These are phyloP conservation scores for Hylaeus volcanicus DNA, from an alignment of 1,140 invertebrate species.

Conservation along the genomic window DNA sequence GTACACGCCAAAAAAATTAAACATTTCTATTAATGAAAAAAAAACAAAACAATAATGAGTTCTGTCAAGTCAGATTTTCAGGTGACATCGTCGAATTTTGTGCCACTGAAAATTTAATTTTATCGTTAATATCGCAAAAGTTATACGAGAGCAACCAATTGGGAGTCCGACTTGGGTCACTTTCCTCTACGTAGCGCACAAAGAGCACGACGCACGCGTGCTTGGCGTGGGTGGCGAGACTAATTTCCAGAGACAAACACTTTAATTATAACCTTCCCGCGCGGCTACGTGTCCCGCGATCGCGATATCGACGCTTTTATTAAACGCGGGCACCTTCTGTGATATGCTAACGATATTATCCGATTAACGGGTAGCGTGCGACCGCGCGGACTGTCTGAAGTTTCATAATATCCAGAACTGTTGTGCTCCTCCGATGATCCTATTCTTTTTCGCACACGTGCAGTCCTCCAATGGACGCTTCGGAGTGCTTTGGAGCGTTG, in stretches of 20 bases:
- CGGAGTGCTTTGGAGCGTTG: background rate
- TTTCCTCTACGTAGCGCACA: background rate
- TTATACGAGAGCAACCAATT: no score
- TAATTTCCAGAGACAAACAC: slow-evolving; percentile 60
- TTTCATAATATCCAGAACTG: background rate
- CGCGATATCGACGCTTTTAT: slow-evolving; percentile 55
- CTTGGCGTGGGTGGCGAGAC: slow-evolving; percentile 15
- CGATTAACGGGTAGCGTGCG: slow-evolving; percentile 21
- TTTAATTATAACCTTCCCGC: slow-evolving; percentile 60
- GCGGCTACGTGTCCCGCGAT: slow-evolving; percentile 21
- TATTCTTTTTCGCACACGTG: background rate
- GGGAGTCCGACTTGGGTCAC: no score
- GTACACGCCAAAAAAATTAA: no score
- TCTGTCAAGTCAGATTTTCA: no score
- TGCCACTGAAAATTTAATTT: no score
- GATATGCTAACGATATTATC: slow-evolving; percentile 18
- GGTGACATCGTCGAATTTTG: no score
- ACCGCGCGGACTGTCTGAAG: background rate
- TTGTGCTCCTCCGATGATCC: background rate
- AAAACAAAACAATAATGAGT: no score
- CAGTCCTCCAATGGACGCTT: background rate
- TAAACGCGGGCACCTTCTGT: slow-evolving; percentile 32
- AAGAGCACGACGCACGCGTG: slow-evolving; percentile 4
- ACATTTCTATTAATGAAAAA: no score
- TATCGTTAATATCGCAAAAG: no score